Evolutionary conservation across 2,888 invertebrate species (phyloP).

Genomic region (Clanis bilineata): DNA sequence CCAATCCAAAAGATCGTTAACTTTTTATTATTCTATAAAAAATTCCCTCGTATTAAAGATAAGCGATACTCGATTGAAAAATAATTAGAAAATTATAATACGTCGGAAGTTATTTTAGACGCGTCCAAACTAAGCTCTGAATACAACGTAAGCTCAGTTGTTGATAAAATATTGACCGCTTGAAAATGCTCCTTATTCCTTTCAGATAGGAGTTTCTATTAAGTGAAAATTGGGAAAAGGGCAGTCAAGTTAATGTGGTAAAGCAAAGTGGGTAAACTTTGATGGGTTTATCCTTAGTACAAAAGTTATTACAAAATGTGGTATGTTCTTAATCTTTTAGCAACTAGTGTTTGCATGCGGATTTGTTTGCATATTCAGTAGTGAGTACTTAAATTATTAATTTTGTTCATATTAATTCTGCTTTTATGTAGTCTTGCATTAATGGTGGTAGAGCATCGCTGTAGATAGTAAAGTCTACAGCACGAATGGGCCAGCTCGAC

Average conservation of each 20-base stretch:
- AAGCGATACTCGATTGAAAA: not conserved
- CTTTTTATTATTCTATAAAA: not conserved
- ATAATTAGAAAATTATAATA: slow-evolving; percentile 11
- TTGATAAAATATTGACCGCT: not conserved
- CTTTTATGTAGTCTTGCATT: too few relatives aligned
- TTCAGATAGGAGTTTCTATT: not conserved
- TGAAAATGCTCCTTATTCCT: not conserved
- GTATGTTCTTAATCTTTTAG: slow-evolving; percentile 6
- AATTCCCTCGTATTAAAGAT: not conserved
- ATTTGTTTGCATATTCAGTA: not conserved
- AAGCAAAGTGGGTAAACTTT: slow-evolving; percentile 17
- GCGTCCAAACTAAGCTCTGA: not conserved
- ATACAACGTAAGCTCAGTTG: not conserved
- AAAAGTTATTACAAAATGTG: slow-evolving; percentile 13
- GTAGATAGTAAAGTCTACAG: too few relatives aligned
- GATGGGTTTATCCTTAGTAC: slow-evolving; percentile 17
- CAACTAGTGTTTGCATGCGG: not conserved
- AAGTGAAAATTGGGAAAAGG: too few relatives aligned
- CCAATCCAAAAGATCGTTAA: not conserved
- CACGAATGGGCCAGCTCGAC: too few relatives aligned
- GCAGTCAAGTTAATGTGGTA: not conserved
- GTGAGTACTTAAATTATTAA: not conserved
- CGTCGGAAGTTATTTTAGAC: not conserved
- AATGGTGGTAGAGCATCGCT: too few relatives aligned
- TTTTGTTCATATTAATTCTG: too few relatives aligned